phyloP scores from a whole-genome alignment of 92 coral and sea anemone genomes.

The Diadumene lineata region DNA sequence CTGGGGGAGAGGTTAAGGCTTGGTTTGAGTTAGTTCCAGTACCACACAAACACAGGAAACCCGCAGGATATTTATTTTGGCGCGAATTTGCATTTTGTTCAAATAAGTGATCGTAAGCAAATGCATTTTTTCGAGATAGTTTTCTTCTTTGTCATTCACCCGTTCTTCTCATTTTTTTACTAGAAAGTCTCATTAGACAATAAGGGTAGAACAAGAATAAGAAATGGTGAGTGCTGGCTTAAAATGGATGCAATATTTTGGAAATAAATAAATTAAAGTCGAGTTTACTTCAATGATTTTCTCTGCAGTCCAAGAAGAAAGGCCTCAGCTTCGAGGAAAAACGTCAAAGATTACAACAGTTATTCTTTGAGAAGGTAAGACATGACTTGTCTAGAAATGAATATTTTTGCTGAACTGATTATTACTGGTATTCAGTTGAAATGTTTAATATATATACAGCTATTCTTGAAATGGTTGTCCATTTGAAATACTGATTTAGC shows the following conservation, averaged over 20 bases:
- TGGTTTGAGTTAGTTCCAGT: not conserved
- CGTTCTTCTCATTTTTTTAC: not conserved
- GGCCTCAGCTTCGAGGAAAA: slow-evolving; percentile 97
- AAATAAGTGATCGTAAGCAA: no score
- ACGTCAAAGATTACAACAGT: slow-evolving; percentile 86
- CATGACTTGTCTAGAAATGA: not conserved
- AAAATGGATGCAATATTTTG: not conserved
- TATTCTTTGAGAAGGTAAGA: slow-evolving; percentile 91
- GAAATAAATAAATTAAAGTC: no score
- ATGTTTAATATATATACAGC: no score
- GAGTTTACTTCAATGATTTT: not conserved
- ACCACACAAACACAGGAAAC: slow-evolving; percentile 10
- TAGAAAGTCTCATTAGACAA: not conserved
- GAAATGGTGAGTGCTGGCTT: not conserved
- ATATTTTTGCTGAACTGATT: not conserved
- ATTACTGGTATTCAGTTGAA: no score
- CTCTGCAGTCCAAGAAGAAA: slow-evolving; percentile 76
- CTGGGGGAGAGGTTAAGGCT: not conserved
- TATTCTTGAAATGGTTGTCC: no score
- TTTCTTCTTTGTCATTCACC: not conserved
- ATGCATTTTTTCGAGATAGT: no score
- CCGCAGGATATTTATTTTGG: not conserved
- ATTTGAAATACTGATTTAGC: no score
- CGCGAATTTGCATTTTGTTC: slow-evolving; percentile 18
- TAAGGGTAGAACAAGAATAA: not conserved